Conservation (phyloP, 37 sponge, comb jelly and placozoan genomes). For the Halichondria panicea region DNA sequence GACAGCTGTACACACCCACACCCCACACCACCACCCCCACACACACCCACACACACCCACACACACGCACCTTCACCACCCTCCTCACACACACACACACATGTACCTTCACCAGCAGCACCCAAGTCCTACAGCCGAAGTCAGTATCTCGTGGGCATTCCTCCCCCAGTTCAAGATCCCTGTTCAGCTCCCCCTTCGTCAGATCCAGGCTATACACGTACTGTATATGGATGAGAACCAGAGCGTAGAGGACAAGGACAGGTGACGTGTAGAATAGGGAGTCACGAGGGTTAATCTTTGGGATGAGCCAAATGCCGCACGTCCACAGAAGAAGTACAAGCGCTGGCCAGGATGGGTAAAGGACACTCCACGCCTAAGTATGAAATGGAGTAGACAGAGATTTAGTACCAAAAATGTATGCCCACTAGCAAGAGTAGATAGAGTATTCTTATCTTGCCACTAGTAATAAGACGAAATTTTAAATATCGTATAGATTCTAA, state of each 20-base stretch:
- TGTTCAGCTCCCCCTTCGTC: neutral
- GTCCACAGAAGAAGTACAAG: slow-evolving; percentile 74
- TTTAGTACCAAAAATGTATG: neutral
- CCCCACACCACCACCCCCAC: too few relatives aligned
- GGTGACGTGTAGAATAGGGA: slow-evolving; percentile 66
- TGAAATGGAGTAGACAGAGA: neutral
- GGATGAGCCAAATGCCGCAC: slow-evolving; percentile 67
- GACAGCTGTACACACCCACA: too few relatives aligned
- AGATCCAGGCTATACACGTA: slow-evolving; percentile 57
- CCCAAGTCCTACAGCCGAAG: slow-evolving; percentile 16
- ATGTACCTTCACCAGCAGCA: slow-evolving; percentile 22
- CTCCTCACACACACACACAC: neutral
- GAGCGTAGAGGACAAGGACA: slow-evolving; percentile 44
- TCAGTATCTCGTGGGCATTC: neutral
- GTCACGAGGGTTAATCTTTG: slow-evolving; percentile 24
- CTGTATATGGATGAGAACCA: slow-evolving; percentile 48
- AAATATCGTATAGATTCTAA: too few relatives aligned
- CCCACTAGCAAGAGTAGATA: neutral
- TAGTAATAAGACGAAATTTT: too few relatives aligned
- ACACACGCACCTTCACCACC: too few relatives aligned
- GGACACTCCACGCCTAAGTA: slow-evolving; percentile 63
- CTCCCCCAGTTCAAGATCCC: neutral
- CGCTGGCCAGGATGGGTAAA: slow-evolving; percentile 68
- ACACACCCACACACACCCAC: too few relatives aligned
- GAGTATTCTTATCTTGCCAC: too few relatives aligned